Conservation (phyloP, 2,888 invertebrate species). For the Hartigia nigra region DNA sequence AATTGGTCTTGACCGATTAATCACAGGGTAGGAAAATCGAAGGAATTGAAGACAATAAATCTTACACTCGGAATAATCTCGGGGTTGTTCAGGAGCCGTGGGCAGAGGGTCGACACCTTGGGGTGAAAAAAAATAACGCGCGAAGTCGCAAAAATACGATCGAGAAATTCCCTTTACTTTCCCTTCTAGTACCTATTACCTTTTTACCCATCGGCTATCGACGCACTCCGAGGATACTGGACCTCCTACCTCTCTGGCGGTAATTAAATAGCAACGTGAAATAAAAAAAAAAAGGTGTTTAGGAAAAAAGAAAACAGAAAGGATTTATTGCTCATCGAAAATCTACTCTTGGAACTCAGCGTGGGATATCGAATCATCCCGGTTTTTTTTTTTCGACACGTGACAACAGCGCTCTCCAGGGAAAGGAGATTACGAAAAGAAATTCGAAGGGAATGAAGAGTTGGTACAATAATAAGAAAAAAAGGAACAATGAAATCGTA, state of each 20-base stretch:
- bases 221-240: not conserved
- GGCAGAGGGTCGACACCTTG: slow-evolving; percentile 1
- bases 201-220: not conserved
- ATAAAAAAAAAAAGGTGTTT: not conserved
- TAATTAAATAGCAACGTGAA: slow-evolving; percentile 3
- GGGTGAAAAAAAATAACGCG: not conserved
- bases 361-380: slow-evolving; percentile 18
- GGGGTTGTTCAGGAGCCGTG: not conserved
- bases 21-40: slow-evolving; percentile 1
- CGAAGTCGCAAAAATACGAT: not conserved
- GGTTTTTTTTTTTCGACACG: not conserved
- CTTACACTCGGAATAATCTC: not conserved
- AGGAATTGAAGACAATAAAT: slow-evolving; percentile 5
- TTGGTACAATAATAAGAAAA: not conserved
- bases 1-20: not conserved
- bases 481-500: no score
- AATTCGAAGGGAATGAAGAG: not conserved
- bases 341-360: slow-evolving; percentile 15
- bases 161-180: not conserved
- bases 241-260: not conserved
- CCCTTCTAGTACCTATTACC: not conserved
- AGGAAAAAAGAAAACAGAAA: not conserved
- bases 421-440: not conserved
- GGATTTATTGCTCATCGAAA: slow-evolving; percentile 13
- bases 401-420: not conserved